Evolutionary conservation across 2,888 invertebrate genomes (phyloP).

Genomic region (Oeneis ivallda): DNA sequence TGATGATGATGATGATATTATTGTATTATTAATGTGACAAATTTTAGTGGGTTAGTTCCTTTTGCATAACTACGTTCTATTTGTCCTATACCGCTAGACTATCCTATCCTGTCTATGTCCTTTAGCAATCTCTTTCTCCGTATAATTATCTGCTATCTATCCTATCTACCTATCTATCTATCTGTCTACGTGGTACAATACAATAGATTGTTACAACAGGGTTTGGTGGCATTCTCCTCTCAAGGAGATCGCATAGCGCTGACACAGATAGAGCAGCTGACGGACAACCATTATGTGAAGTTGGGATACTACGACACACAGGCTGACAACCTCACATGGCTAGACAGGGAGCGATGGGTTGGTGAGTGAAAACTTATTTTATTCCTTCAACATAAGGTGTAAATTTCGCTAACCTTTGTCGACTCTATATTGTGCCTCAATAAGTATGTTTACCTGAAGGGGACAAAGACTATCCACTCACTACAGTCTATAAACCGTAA

Average conservation of each 20-base stretch:
- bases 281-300: conserved; percentile 95
- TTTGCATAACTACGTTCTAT: too few relatives aligned
- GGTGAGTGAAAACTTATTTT: conserved; percentile 78
- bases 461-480: too few relatives aligned
- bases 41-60: too few relatives aligned
- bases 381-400: background rate
- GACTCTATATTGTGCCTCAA: background rate
- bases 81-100: too few relatives aligned
- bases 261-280: conserved; percentile 98
- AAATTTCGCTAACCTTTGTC: background rate
- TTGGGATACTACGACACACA: conserved; percentile 98
- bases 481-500: too few relatives aligned
- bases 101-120: too few relatives aligned
- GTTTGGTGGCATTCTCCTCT: conserved; percentile 98
- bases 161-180: background rate
- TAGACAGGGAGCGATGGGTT: conserved; percentile 94
- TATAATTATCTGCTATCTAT: conserved; percentile 1
- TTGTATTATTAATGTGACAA: too few relatives aligned
- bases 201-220: conserved; percentile 81
- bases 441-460: too few relatives aligned
- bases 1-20: too few relatives aligned
- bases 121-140: background rate
- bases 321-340: conserved; percentile 97
- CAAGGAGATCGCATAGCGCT: conserved; percentile 99
- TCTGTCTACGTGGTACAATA: conserved; percentile 12